Percentiles rank a stretch among this genome's conserved stretches.
Conservation (phyloP, 2,797 vertebrate genomes). For the Alca torda region DNA sequence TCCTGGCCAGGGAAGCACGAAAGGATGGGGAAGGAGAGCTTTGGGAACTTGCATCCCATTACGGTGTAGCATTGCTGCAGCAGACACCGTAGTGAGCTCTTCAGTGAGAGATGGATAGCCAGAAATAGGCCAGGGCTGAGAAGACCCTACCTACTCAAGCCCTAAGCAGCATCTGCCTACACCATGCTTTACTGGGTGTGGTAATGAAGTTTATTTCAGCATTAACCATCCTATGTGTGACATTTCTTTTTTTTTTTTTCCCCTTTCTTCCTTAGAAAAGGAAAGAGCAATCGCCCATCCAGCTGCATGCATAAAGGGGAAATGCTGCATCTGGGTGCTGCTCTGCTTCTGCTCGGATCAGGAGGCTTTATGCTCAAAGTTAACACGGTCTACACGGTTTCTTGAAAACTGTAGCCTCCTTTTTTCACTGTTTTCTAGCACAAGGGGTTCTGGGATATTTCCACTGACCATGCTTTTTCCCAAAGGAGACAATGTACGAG, state of each 20-base stretch:
- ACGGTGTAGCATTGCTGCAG: background rate
- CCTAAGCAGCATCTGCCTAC: background rate
- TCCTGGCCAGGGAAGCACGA: background rate
- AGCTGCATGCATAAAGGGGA: background rate
- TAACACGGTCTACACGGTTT: background rate
- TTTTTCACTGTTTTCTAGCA: background rate
- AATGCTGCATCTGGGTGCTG: background rate
- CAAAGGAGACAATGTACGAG: background rate
- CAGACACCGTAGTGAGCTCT: background rate
- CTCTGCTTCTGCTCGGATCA: background rate
- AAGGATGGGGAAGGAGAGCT: background rate
- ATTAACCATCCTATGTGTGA: background rate
- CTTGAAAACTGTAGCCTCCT: background rate
- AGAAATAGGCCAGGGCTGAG: background rate
- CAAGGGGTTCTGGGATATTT: background rate
- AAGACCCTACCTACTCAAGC: background rate
- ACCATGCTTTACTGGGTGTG: background rate
- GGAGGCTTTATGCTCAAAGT: background rate
- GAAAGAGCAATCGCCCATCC: background rate
- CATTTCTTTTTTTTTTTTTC: too few species aligned
- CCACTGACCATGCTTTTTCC: background rate
- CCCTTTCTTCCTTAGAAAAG: background rate
- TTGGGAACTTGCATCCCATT: background rate
- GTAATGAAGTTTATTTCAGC: background rate
- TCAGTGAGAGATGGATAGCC: background rate